Evolutionary conservation across 2,797 vertebrate species (phyloP).

Genomic region (Iguana delicatissima): DNA sequence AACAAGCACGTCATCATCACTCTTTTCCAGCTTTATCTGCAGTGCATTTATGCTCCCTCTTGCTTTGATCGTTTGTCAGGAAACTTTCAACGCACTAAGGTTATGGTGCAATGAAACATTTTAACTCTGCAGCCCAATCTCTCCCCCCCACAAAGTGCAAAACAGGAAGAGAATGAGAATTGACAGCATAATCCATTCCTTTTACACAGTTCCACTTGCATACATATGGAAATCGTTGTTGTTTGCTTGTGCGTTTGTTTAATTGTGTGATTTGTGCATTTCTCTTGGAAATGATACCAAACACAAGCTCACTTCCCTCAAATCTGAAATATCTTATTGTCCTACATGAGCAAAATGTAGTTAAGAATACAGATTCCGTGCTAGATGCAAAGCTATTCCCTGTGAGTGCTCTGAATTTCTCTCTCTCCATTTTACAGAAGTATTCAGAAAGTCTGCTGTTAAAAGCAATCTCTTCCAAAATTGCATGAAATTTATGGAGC

Average conservation of each 20-base stretch:
- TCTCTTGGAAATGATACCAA: conserved; percentile 28
- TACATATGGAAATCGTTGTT: conserved; percentile 7
- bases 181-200: conserved; percentile 28
- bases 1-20: conserved; percentile 60
- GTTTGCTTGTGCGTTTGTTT: conserved; percentile 2
- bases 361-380: not conserved
- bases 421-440: not conserved
- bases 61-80: conserved; percentile 78
- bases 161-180: conserved; percentile 58
- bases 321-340: not conserved
- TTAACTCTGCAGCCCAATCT: conserved; percentile 52
- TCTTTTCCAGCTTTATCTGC: conserved; percentile 73
- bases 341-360: conserved; percentile 11
- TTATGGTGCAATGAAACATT: conserved; percentile 69
- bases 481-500: not conserved
- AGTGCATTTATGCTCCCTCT: conserved; percentile 70
- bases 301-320: not conserved
- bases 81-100: conserved; percentile 68
- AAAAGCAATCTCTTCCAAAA: not conserved
- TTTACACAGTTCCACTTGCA: conserved; percentile 30
- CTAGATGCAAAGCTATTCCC: not conserved
- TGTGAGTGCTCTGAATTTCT: not conserved
- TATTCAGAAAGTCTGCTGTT: not conserved
- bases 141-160: conserved; percentile 54
- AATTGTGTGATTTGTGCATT: conserved; percentile 27